These are phyloP conservation scores for Sphenodon punctatus DNA, from an alignment of 2,797 vertebrate species.

Conservation along the genomic window DNA sequence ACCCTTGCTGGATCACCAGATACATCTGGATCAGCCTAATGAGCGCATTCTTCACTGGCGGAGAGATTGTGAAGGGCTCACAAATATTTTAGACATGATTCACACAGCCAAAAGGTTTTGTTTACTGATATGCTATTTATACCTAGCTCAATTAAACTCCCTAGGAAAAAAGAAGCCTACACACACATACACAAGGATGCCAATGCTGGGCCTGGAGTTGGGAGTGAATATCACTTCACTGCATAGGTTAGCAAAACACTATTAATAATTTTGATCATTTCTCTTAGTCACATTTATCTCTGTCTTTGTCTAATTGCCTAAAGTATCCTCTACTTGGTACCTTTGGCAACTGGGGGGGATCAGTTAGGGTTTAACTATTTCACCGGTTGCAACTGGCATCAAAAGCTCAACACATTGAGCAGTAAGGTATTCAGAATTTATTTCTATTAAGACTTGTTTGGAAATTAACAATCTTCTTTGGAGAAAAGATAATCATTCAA, in stretches of 20 bases:
- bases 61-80: slow-evolving; percentile 34
- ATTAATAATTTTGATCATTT: slow-evolving; percentile 30
- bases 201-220: slow-evolving; percentile 13
- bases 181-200: background rate
- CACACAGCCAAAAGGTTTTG: slow-evolving; percentile 56
- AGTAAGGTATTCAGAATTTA: background rate
- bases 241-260: slow-evolving; percentile 34
- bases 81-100: slow-evolving; percentile 67
- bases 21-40: slow-evolving; percentile 60
- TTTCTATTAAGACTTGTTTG: background rate
- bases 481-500: background rate
- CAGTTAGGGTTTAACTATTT: background rate
- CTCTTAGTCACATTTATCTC: background rate
- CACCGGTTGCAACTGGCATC: background rate
- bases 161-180: background rate
- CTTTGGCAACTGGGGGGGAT: background rate
- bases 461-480: background rate
- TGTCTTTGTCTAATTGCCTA: background rate
- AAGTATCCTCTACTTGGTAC: fast-evolving
- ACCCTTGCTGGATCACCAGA: slow-evolving; percentile 27
- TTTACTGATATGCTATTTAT: slow-evolving; percentile 71
- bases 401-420: background rate
- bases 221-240: slow-evolving; percentile 32
- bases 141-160: slow-evolving; percentile 56
- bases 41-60: slow-evolving; percentile 55